Percentiles rank a stretch among this genome's conserved stretches.
phyloP scores from a whole-genome alignment of 2,113 vertebrate species.

The Tringa solitaria region DNA sequence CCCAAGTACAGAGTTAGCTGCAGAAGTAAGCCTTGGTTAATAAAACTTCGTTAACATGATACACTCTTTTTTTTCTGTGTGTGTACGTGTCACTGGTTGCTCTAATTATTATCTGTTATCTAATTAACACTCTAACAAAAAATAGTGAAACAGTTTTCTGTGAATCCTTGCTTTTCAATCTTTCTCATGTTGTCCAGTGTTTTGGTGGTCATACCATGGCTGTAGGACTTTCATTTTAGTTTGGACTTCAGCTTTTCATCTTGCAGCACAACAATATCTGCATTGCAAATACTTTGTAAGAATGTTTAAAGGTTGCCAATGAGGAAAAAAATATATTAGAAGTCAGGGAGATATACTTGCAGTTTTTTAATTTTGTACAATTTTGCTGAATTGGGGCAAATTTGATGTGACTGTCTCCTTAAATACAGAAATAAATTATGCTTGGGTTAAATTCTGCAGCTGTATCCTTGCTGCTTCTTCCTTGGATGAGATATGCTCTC shows the following conservation, averaged over 20 bases:
- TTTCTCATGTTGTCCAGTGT: background rate
- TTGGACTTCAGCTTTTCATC: background rate
- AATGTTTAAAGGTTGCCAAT: background rate
- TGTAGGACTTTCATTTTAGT: background rate
- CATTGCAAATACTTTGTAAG: background rate
- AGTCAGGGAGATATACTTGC: background rate
- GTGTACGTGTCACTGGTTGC: too few relatives aligned
- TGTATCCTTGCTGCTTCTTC: background rate
- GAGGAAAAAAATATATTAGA: background rate
- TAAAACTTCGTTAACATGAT: background rate
- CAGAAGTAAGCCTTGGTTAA: background rate
- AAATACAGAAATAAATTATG: background rate
- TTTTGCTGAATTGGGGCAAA: background rate
- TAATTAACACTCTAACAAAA: background rate
- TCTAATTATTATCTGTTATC: background rate
- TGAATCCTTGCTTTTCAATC: background rate
- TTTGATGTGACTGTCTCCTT: background rate
- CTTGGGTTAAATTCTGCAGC: background rate
- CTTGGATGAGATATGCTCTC: background rate
- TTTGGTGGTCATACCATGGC: background rate
- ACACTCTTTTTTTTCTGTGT: background rate
- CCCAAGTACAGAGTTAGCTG: background rate
- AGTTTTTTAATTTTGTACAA: background rate
- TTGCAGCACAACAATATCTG: background rate
- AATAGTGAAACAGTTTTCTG: background rate